Conservation (phyloP, 92 coral and sea anemone genomes). For the Epizoanthus scotinus region DNA sequence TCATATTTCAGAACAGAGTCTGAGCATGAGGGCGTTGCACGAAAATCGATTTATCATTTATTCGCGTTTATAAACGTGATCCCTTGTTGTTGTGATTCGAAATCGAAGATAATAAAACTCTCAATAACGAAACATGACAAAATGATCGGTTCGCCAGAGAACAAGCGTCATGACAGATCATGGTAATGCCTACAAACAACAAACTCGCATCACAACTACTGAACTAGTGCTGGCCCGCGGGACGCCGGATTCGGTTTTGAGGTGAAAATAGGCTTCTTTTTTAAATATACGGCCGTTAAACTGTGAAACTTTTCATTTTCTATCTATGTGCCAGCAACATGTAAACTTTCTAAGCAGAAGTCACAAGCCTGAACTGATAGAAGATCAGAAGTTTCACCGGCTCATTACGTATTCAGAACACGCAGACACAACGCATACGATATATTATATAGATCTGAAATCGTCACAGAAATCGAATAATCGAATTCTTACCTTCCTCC, state of each 20-base stretch:
- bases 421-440: slow-evolving; percentile 3
- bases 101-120: neutral
- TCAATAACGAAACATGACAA: neutral
- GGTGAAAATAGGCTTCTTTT: neutral
- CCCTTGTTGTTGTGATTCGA: neutral
- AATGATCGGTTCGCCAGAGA: too few species aligned
- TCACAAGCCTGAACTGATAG: neutral
- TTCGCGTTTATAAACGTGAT: neutral
- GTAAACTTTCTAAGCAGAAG: neutral
- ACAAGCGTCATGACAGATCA: too few species aligned
- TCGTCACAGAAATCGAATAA: neutral
- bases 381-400: neutral
- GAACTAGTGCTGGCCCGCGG: too few species aligned
- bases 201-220: too few species aligned
- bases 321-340: neutral
- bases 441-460: neutral
- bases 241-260: neutral
- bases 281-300: neutral
- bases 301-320: neutral
- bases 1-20: neutral
- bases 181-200: too few species aligned
- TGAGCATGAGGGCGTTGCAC: slow-evolving; percentile 8
- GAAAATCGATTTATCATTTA: neutral
- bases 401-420: neutral
- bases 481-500: slow-evolving; percentile 76